Evolutionary conservation across 2,797 vertebrate genomes (phyloP).

Genomic region (Sandelia bainsii): DNA sequence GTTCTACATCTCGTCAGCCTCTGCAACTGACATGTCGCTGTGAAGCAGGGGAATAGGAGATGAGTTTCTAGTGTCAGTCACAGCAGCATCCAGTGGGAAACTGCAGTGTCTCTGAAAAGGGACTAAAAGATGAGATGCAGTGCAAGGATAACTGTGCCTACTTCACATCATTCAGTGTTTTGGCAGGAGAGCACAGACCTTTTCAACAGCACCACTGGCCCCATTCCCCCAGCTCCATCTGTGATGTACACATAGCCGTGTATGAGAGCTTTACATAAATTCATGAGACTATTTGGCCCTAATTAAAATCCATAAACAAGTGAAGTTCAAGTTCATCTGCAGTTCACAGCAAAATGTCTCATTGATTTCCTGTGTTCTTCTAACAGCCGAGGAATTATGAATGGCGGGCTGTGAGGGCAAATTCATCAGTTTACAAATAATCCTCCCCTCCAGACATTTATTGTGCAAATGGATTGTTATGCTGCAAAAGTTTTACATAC

Average conservation of each 20-base stretch:
- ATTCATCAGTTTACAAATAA: slow-evolving; percentile 47
- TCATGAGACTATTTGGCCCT: slow-evolving; percentile 72
- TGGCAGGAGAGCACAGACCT: slow-evolving; percentile 65
- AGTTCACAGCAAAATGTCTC: slow-evolving; percentile 76
- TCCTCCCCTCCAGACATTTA: slow-evolving; percentile 28
- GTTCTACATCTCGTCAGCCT: slow-evolving; percentile 55
- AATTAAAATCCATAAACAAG: slow-evolving; percentile 78
- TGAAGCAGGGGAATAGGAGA: slow-evolving; percentile 56
- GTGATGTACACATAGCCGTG: slow-evolving; percentile 40
- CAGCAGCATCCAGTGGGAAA: slow-evolving; percentile 59
- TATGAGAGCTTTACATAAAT: slow-evolving; percentile 69
- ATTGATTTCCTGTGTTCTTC: slow-evolving; percentile 70
- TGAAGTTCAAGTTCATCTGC: slow-evolving; percentile 71
- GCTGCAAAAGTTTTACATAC: slow-evolving; percentile 10
- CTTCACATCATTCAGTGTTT: slow-evolving; percentile 54
- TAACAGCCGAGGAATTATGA: slow-evolving; percentile 46
- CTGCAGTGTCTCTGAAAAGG: slow-evolving; percentile 66
- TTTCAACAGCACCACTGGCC: slow-evolving; percentile 38
- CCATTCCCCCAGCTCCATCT: slow-evolving; percentile 43
- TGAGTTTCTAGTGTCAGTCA: slow-evolving; percentile 69
- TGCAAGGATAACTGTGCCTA: slow-evolving; percentile 55
- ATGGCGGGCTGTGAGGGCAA: slow-evolving; percentile 40
- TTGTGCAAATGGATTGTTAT: slow-evolving; percentile 24
- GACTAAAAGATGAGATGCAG: slow-evolving; percentile 70
- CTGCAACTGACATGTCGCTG: slow-evolving; percentile 46